Conservation (phyloP, 2,113 vertebrate genomes). For the Pterocles burchelli region DNA sequence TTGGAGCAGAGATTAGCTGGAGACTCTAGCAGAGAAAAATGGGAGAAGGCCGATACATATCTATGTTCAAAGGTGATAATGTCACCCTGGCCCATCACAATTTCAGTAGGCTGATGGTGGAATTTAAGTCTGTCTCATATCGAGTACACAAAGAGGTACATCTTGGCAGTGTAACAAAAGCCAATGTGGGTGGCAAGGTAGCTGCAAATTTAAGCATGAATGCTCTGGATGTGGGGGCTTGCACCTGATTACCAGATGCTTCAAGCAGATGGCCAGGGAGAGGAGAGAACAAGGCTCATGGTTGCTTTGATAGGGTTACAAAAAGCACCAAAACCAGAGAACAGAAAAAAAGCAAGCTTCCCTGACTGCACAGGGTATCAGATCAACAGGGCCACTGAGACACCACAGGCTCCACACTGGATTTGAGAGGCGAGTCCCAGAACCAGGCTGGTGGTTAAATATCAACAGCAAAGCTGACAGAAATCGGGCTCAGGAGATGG, state of each 20-base stretch:
- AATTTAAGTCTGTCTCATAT: slow-evolving; percentile 71
- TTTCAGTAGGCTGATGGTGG: slow-evolving; percentile 53
- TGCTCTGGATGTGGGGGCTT: slow-evolving; percentile 79
- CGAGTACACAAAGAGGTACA: slow-evolving; percentile 75
- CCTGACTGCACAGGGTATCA: slow-evolving; percentile 23
- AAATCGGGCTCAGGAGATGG: background rate
- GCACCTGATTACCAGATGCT: slow-evolving; percentile 86
- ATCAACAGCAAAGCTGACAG: background rate
- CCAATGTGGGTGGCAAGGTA: slow-evolving; percentile 84
- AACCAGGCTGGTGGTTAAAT: background rate
- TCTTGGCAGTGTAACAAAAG: slow-evolving; percentile 76
- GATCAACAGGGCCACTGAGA: background rate
- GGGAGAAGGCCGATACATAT: slow-evolving; percentile 39
- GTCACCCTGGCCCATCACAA: slow-evolving; percentile 40
- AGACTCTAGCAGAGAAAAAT: slow-evolving; percentile 45
- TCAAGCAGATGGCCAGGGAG: slow-evolving; percentile 84
- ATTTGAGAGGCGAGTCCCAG: background rate
- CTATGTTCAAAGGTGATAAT: slow-evolving; percentile 60
- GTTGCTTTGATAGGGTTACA: slow-evolving; percentile 78
- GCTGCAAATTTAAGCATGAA: slow-evolving; percentile 83
- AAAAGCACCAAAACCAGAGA: slow-evolving; percentile 76
- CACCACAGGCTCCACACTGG: background rate
- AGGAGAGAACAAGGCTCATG: slow-evolving; percentile 74
- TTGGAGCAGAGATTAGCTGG: slow-evolving; percentile 19
- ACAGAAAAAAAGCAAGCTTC: slow-evolving; percentile 36